These are phyloP conservation scores for Schmidtea mediterranea DNA, from an alignment of 1,140 invertebrate species.

Conservation along the genomic window DNA sequence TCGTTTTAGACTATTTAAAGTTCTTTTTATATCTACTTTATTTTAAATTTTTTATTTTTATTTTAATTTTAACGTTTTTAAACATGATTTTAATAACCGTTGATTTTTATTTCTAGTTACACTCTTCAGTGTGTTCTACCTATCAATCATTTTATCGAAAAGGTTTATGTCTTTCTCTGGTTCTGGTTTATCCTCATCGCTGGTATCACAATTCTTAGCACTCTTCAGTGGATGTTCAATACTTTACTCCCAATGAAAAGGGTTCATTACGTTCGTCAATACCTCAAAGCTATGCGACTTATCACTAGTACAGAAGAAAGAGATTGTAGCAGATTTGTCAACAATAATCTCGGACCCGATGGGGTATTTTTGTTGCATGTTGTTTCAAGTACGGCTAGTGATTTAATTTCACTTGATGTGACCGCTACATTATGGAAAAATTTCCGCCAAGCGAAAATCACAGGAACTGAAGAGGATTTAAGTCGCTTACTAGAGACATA, in stretches of 20 bases:
- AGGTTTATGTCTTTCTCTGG: constrained; percentile 33
- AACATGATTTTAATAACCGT: neutral
- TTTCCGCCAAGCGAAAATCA: constrained; percentile 6
- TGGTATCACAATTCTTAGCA: constrained; percentile 24
- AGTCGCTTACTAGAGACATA: neutral
- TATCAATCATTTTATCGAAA: constrained; percentile 33
- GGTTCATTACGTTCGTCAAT: constrained; percentile 23
- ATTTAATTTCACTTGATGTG: constrained; percentile 10
- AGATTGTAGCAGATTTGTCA: constrained; percentile 5
- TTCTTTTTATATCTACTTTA: too few relatives aligned
- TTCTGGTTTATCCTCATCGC: constrained; percentile 32
- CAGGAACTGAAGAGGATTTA: constrained; percentile 6
- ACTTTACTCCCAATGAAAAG: constrained; percentile 12
- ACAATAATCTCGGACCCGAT: constrained; percentile 8
- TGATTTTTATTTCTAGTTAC: constrained; percentile 12
- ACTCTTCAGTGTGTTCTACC: constrained; percentile 32
- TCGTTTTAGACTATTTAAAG: too few relatives aligned
- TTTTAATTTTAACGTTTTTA: too few relatives aligned
- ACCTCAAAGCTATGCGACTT: constrained; percentile 16
- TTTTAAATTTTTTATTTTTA: too few relatives aligned
- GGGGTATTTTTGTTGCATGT: constrained; percentile 11
- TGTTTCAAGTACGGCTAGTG: constrained; percentile 10
- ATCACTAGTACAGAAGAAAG: constrained; percentile 9
- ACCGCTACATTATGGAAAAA: constrained; percentile 5
- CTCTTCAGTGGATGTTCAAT: constrained; percentile 19